Conservation (phyloP, 1,140 invertebrate species). For the Acyrthosiphon pisum region DNA sequence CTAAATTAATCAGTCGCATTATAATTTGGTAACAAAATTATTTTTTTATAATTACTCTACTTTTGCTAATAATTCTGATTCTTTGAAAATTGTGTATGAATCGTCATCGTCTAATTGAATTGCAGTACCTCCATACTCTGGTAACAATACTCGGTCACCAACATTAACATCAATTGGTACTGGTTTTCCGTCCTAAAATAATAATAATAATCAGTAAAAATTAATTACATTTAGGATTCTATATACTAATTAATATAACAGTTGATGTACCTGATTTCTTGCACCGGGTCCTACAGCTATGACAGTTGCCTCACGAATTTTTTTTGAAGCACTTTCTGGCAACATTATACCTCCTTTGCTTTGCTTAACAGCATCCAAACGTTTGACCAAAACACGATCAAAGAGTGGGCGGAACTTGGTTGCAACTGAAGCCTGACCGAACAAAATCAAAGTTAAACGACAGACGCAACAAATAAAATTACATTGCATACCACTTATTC, state of each 20-base stretch:
- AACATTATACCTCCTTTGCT: slow-evolving; percentile 98
- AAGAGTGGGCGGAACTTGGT: slow-evolving; percentile 87
- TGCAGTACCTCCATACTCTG: slow-evolving; percentile 99
- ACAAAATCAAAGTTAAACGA: neutral
- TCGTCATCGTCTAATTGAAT: slow-evolving; percentile 82
- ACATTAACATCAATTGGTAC: slow-evolving; percentile 85
- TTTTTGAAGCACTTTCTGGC: slow-evolving; percentile 94
- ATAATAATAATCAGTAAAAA: slow-evolving; percentile 49
- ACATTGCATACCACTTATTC: neutral
- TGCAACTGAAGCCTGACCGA: slow-evolving; percentile 64
- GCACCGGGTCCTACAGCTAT: slow-evolving; percentile 91
- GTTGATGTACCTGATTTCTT: slow-evolving; percentile 75
- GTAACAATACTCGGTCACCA: slow-evolving; percentile 93
- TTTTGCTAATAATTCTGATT: slow-evolving; percentile 96
- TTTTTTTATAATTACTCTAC: slow-evolving; percentile 67
- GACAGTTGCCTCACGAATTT: slow-evolving; percentile 93
- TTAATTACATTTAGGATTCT: neutral
- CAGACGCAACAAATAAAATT: neutral
- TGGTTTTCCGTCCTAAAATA: slow-evolving; percentile 78
- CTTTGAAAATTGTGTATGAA: slow-evolving; percentile 88
- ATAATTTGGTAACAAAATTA: neutral
- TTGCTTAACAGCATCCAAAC: slow-evolving; percentile 89
- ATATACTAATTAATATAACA: neutral
- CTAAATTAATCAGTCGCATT: slow-evolving; percentile 51
- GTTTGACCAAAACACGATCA: slow-evolving; percentile 94